These are phyloP conservation scores for Aphelocoma coerulescens DNA, from an alignment of 2,113 vertebrate genomes.

Conservation along the genomic window DNA sequence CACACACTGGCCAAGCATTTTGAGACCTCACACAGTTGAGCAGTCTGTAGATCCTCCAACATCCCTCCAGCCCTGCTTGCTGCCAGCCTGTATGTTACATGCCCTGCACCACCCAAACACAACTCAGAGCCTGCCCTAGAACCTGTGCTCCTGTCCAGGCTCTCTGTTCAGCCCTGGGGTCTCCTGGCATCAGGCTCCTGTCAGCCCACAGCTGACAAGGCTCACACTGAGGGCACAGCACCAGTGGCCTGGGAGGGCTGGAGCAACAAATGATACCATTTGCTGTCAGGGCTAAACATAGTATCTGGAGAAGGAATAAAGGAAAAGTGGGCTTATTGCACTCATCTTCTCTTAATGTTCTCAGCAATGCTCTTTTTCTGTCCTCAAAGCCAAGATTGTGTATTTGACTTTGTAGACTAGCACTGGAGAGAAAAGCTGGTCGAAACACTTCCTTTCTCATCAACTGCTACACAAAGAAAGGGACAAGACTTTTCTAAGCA, in stretches of 20 bases:
- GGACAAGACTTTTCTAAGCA: background rate
- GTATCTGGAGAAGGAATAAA: background rate
- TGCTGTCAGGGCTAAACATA: background rate
- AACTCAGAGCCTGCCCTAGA: no score
- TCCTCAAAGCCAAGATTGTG: background rate
- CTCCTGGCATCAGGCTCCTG: background rate
- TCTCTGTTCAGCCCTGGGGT: no score
- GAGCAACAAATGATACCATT: background rate
- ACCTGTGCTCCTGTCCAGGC: no score
- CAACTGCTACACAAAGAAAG: background rate
- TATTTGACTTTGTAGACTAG: background rate
- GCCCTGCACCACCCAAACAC: background rate
- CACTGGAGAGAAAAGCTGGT: background rate
- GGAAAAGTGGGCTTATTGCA: background rate
- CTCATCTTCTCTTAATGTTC: background rate
- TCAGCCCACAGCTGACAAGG: background rate
- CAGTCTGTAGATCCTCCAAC: background rate
- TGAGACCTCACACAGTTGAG: background rate
- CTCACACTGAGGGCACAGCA: accelerated
- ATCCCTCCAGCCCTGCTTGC: background rate
- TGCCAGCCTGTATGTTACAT: background rate
- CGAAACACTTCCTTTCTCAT: background rate
- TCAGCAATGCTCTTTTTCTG: background rate
- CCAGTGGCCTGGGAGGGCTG: background rate
- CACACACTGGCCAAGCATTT: background rate